phyloP scores from a whole-genome alignment of 2,797 vertebrate genomes.

The Pelobates cultripes region DNA sequence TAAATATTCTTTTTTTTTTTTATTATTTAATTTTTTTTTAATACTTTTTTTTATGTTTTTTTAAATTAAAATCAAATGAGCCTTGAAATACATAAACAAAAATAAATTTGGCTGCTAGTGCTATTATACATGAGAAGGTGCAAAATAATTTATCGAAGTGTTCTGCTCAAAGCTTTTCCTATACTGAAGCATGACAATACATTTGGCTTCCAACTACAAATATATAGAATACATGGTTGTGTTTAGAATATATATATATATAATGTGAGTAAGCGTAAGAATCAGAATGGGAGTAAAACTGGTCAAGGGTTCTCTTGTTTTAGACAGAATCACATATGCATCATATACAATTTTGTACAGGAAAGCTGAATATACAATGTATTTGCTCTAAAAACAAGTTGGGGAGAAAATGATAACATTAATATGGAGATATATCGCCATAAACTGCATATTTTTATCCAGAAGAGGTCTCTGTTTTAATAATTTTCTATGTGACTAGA shows the following conservation, averaged over 20 bases:
- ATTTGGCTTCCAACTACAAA: slow-evolving; percentile 76
- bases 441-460: too few relatives aligned
- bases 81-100: slow-evolving; percentile 82
- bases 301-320: slow-evolving; percentile 58
- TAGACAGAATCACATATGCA: background rate
- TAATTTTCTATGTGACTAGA: too few relatives aligned
- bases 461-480: too few relatives aligned
- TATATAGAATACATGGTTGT: slow-evolving; percentile 70
- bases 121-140: slow-evolving; percentile 90
- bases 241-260: background rate
- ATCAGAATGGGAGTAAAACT: slow-evolving; percentile 63
- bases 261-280: slow-evolving; percentile 33
- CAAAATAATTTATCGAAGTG: slow-evolving; percentile 84
- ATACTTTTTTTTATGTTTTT: background rate
- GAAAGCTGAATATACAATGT: background rate
- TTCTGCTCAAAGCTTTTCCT: slow-evolving; percentile 73
- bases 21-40: slow-evolving; percentile 60
- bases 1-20: slow-evolving; percentile 96
- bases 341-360: background rate
- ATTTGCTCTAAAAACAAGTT: background rate
- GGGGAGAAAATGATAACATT: too few relatives aligned
- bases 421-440: too few relatives aligned
- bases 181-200: slow-evolving; percentile 72
- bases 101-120: slow-evolving; percentile 76
- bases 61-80: slow-evolving; percentile 78